Base-by-base conservation (phyloP, 2,113 vertebrate genomes). In the Panthera tigris region DNA sequence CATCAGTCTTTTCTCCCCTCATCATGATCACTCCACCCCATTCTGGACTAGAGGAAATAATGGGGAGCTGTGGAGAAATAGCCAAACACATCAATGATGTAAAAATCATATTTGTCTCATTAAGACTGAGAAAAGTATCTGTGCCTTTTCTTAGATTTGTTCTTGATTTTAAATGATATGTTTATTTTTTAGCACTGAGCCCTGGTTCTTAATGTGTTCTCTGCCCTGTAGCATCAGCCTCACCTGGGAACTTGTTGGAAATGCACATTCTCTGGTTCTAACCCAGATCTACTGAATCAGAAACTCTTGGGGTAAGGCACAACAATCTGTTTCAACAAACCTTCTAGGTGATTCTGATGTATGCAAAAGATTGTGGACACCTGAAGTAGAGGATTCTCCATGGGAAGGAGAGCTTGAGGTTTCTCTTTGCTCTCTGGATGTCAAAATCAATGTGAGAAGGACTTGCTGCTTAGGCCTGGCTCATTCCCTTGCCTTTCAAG, bases 131-230 rank as follows among this genome's bases (percentile, higher is more conserved):
- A 88, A 97, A 39, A 66, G 41, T 48, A 5, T 9, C 15, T 41
- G 5, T 91, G 48, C 16, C 29, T 97, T 95, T 93, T 89, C n/a
- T 69, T 76, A 55, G 36, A 71, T 66, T 83, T 93, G 10, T 78
- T 94, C 82, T 78, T 91, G 50, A 4, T 52, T 55, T 73, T n/a
- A 41, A 73, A 65, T 61, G 41, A 79, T 80, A 3, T 18, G 11
- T 25, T 57, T 68, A 63, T 83, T 82, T 63, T 65, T 93, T 61
- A 86, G 25, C 33, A 36, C 8, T 23, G 45, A 82, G 19, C 18
- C 33, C 65, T 81, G 1, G 0, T 73, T 82, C 66, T 82, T 33
- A 31, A 63, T 41, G 7, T 66, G 73, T n/a, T 81, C 69, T 33
- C 76, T 36, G 19, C 74, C 6, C 69, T 78, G 12, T 3, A 68